Percentiles rank a stretch among this genome's conserved stretches.
Conservation (phyloP, 2,888 invertebrate genomes). For the Boloria euphrosyne region DNA sequence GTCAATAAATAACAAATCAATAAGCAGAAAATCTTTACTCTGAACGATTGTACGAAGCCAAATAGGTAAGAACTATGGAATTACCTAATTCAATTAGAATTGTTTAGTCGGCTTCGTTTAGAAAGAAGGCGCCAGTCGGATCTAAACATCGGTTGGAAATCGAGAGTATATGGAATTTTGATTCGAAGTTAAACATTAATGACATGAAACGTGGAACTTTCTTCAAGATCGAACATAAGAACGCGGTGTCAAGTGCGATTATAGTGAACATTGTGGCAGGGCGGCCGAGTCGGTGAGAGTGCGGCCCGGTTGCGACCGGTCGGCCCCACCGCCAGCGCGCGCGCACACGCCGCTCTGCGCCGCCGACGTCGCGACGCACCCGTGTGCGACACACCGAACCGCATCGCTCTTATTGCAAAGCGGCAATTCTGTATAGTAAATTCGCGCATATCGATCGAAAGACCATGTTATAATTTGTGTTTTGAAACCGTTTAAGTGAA, state of each 20-base stretch:
- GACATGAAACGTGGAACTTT: constrained; percentile 79
- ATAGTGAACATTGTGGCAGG: constrained; percentile 68
- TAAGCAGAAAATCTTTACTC: constrained; percentile 30
- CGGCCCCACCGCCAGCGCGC: constrained; percentile 69
- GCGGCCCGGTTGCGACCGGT: constrained; percentile 81
- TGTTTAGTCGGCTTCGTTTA: constrained; percentile 56
- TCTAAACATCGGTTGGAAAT: constrained; percentile 39
- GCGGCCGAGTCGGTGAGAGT: constrained; percentile 72
- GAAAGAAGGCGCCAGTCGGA: constrained; percentile 42
- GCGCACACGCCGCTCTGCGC: constrained; percentile 67
- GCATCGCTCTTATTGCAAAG: constrained; percentile 50
- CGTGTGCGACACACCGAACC: constrained; percentile 58
- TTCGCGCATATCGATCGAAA: constrained; percentile 41
- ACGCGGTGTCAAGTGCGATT: constrained; percentile 80
- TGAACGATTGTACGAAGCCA: constrained; percentile 53
- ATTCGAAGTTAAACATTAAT: constrained; percentile 47
- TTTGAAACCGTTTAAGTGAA: constrained; percentile 22
- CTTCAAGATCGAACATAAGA: constrained; percentile 67
- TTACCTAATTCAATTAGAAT: constrained; percentile 72
- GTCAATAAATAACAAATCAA: constrained; percentile 29
- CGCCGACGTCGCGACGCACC: constrained; percentile 79
- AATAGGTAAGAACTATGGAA: constrained; percentile 57
- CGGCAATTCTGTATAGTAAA: constrained; percentile 47
- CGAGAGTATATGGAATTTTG: constrained; percentile 43
- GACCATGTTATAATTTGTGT: constrained; percentile 56